phyloP scores from a whole-genome alignment of 2,797 vertebrate species.

The Pipistrellus pipistrellus region DNA sequence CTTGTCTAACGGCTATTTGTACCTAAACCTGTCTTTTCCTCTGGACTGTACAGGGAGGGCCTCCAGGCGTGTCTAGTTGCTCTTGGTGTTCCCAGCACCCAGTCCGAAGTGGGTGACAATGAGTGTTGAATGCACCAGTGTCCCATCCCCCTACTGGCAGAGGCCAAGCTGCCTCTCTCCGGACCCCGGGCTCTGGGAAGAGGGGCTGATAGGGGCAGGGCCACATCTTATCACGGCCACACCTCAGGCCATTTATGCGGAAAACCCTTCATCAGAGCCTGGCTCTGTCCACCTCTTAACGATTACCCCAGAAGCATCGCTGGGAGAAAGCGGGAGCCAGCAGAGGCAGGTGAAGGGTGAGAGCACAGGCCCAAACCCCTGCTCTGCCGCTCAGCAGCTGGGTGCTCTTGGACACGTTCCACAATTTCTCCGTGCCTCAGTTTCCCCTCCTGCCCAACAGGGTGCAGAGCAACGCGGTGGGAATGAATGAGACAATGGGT shows the following conservation, averaged over 20 bases:
- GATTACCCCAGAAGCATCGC: not conserved
- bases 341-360: not conserved
- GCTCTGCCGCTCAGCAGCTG: not conserved
- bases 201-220: not conserved
- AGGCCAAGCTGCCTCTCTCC: not conserved
- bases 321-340: not conserved
- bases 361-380: not conserved
- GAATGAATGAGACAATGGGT: fast-evolving
- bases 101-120: not conserved
- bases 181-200: not conserved
- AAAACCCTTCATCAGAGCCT: not conserved
- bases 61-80: not conserved
- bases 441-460: not conserved
- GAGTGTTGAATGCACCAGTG: not conserved
- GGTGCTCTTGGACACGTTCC: not conserved
- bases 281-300: not conserved
- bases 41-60: not conserved
- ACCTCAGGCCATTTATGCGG: not conserved
- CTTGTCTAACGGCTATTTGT: not conserved
- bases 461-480: fast-evolving
- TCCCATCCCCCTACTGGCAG: not conserved
- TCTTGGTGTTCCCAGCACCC: not conserved
- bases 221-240: not conserved
- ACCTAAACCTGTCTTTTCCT: not conserved
- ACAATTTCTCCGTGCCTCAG: conserved; percentile 4